Conservation (phyloP, 2,888 invertebrate genomes). For the Ryuthela nishihirai region DNA sequence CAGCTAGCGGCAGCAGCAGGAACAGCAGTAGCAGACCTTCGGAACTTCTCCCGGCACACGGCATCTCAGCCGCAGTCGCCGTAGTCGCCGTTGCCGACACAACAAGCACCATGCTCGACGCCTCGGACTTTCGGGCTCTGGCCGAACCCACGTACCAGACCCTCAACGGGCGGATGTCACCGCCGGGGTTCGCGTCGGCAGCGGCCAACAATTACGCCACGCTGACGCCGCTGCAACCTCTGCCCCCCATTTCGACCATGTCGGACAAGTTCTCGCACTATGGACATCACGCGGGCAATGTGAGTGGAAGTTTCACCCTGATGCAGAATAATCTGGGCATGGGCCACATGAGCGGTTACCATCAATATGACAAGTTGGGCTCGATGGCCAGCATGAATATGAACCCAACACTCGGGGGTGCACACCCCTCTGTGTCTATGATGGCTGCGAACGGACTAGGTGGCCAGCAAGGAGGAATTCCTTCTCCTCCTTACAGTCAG, state of each 20-base stretch:
- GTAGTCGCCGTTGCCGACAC: constrained; percentile 12
- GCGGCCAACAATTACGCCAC: constrained; percentile 70
- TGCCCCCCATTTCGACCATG: constrained; percentile 97
- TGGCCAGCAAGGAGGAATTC: constrained; percentile 44
- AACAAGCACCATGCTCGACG: constrained; percentile 62
- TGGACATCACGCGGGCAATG: constrained; percentile 39
- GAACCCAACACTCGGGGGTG: constrained; percentile 71
- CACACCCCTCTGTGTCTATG: constrained; percentile 54
- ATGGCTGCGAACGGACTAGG: constrained; percentile 57
- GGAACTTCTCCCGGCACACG: constrained; percentile 10
- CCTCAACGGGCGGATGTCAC: constrained; percentile 85
- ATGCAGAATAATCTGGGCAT: constrained; percentile 70
- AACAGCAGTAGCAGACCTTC: constrained; percentile 17
- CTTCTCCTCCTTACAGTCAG: constrained; percentile 71
- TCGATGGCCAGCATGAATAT: constrained; percentile 70
- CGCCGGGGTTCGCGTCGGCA: constrained; percentile 50
- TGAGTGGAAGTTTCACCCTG: constrained; percentile 71
- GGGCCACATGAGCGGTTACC: constrained; percentile 57
- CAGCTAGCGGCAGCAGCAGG: constrained; percentile 2
- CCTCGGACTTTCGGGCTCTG: constrained; percentile 68
- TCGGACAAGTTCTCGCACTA: constrained; percentile 86
- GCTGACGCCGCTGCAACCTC: constrained; percentile 88
- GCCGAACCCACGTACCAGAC: constrained; percentile 87
- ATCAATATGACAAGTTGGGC: constrained; percentile 67
- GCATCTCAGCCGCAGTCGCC: constrained; percentile 9